Base-by-base conservation (phyloP, 2,888 invertebrate genomes). In the Mystacides longicornis region DNA sequence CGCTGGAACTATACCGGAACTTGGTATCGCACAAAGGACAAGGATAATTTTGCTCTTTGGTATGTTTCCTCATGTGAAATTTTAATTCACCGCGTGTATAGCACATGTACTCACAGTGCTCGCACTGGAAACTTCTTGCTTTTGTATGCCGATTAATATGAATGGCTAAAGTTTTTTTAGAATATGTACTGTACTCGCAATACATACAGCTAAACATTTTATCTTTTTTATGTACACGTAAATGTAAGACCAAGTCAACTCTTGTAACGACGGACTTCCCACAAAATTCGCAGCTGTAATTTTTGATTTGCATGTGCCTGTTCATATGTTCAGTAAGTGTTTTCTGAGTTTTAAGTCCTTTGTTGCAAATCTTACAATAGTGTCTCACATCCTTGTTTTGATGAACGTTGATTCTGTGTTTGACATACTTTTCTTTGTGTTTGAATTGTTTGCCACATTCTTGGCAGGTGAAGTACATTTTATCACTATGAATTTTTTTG, bases 391-490 rank as follows among this genome's bases (percentile, higher is more conserved):
- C 69, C 55, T 68, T 69, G 52, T 18, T 48, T 23, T 23, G 33
- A 65, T 77, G 77, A 1, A 77, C 77, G 56, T 64, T 64, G 50
- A 68, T 63, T 49, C 68, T 63, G 56, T 77, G 77, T 46, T 69
- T 72, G 62, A 73, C 74, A 46, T 75, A 65, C 51, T 73, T 66
- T 62, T 70, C 73, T 46, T 72, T 69, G 65, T 74, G 73, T 66
- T 76, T 76, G 60, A 77, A 77, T 65, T 77, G 76, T 63, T 74
- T 77, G 0, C 77, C 77, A 68, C 77, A 77, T 23, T 66, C 62
- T 7, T 71, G 64, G 61, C 77, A 77, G 11, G 73, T 75, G 52
- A 68, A 75, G 58, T 68, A 72, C 59, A 69, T 71, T 23, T 64
- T 64, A 45, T 65, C 62, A 59, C 71, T 76, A 54, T 77, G 77